Percentiles rank a stretch among this genome's conserved stretches.
These are phyloP conservation scores for Pseudolaguvia tuberculata DNA, from an alignment of 2,113 vertebrate species.

Conservation along the genomic window DNA sequence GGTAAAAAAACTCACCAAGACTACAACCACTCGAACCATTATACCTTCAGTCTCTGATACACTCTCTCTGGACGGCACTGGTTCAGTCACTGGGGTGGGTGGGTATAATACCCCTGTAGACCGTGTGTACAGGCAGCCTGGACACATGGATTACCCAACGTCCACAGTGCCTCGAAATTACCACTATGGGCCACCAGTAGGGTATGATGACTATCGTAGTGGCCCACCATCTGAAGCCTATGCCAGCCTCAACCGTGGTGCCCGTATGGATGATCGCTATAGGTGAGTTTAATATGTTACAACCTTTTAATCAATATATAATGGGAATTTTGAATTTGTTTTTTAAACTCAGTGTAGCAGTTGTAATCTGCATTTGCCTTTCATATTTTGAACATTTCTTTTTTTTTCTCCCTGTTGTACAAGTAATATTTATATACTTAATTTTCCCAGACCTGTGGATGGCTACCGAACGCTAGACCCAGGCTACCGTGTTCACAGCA, in stretches of 20 bases:
- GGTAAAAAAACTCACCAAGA: constrained; percentile 94
- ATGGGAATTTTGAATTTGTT: background rate
- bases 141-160: constrained; percentile 77
- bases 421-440: background rate
- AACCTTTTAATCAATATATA: background rate
- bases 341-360: background rate
- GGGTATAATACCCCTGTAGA: constrained; percentile 79
- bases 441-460: constrained; percentile 61
- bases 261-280: constrained; percentile 84
- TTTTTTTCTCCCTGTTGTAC: too few relatives aligned
- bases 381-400: background rate
- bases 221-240: constrained; percentile 75
- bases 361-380: background rate
- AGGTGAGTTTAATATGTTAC: constrained; percentile 54
- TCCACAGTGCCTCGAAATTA: constrained; percentile 89
- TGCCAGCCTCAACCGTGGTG: constrained; percentile 79
- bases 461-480: constrained; percentile 75
- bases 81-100: constrained; percentile 62
- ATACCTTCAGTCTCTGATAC: constrained; percentile 73
- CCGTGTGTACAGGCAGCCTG: constrained; percentile 75
- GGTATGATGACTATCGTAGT: constrained; percentile 73
- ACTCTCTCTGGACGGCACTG: constrained; percentile 72
- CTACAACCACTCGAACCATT: constrained; percentile 83
- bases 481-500: constrained; percentile 80
- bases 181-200: constrained; percentile 78